Evolutionary conservation across 2,888 invertebrate species (phyloP).

Genomic region (Sceliomorpha sp.): DNA sequence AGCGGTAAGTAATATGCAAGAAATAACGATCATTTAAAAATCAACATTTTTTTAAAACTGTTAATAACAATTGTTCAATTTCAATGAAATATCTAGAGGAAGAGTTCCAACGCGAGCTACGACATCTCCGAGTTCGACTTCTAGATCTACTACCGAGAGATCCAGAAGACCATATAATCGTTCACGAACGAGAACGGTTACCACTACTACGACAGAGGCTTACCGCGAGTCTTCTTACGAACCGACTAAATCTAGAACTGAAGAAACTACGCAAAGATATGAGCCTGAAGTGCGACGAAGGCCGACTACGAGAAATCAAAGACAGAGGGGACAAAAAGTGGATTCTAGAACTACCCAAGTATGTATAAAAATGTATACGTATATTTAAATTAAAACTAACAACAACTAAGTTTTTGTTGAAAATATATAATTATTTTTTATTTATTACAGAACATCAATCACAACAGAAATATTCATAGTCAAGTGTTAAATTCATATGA

Average conservation of each 20-base stretch:
- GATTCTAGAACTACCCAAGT: conserved; percentile 50
- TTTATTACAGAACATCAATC: conserved; percentile 9
- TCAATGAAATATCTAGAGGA: conserved; percentile 55
- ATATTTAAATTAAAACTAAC: too few relatives aligned
- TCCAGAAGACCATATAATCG: conserved; percentile 71
- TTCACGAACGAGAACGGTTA: conserved; percentile 68
- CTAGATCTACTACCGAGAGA: conserved; percentile 62
- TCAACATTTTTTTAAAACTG: conserved; percentile 7
- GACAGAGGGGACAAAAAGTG: conserved; percentile 56
- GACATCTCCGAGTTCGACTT: conserved; percentile 61
- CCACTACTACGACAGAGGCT: conserved; percentile 73
- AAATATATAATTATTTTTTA: conserved; percentile 4
- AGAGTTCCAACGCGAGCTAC: conserved; percentile 65
- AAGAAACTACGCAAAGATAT: conserved; percentile 64
- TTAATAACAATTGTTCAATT: conserved; percentile 3
- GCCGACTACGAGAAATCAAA: conserved; percentile 48
- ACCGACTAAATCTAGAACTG: conserved; percentile 66
- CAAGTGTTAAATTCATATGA: conserved; percentile 32
- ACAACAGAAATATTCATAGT: conserved; percentile 28
- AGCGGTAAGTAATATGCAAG: conserved; percentile 63
- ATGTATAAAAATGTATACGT: not conserved
- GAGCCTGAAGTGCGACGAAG: conserved; percentile 56
- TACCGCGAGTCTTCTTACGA: conserved; percentile 71
- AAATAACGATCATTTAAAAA: too few relatives aligned
- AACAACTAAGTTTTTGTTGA: too few relatives aligned